phyloP scores from a whole-genome alignment of 2,113 vertebrate species.

The Junco hyemalis region DNA sequence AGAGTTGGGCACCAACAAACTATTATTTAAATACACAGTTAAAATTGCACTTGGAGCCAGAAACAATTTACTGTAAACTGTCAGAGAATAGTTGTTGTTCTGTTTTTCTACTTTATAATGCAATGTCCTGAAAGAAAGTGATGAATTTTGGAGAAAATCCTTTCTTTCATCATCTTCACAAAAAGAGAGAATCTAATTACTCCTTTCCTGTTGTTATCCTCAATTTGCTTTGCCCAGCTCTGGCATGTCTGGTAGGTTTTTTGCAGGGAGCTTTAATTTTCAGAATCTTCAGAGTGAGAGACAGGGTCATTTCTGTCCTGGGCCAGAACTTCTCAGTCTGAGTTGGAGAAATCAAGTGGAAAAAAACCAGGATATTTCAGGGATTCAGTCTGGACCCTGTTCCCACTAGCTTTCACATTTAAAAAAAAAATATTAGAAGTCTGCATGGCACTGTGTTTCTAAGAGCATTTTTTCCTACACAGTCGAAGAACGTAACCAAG shows the following conservation, averaged over 20 bases:
- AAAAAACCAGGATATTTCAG: not conserved
- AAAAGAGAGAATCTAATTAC: not conserved
- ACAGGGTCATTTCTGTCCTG: not conserved
- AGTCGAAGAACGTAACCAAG: not conserved
- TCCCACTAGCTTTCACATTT: not conserved
- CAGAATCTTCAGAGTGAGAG: not conserved
- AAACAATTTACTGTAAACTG: constrained; percentile 15
- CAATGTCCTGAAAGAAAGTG: not conserved
- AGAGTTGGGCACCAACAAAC: not conserved
- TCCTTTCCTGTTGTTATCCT: constrained; percentile 10
- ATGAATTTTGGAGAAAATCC: not conserved
- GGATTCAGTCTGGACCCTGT: not conserved
- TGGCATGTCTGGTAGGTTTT: not conserved
- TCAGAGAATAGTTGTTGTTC: not conserved
- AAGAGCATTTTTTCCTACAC: not conserved
- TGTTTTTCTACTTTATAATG: not conserved
- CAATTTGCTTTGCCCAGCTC: not conserved
- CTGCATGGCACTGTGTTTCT: not conserved
- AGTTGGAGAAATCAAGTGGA: not conserved
- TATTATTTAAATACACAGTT: not conserved
- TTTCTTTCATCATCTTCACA: not conserved
- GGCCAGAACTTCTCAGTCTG: not conserved
- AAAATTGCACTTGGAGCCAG: not conserved
- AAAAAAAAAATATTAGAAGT: not conserved
- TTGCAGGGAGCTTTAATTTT: not conserved